Percentiles rank a stretch among this genome's conserved stretches.
Evolutionary conservation across 2,888 invertebrate genomes (phyloP).

Genomic region (Drosophila limbata): DNA sequence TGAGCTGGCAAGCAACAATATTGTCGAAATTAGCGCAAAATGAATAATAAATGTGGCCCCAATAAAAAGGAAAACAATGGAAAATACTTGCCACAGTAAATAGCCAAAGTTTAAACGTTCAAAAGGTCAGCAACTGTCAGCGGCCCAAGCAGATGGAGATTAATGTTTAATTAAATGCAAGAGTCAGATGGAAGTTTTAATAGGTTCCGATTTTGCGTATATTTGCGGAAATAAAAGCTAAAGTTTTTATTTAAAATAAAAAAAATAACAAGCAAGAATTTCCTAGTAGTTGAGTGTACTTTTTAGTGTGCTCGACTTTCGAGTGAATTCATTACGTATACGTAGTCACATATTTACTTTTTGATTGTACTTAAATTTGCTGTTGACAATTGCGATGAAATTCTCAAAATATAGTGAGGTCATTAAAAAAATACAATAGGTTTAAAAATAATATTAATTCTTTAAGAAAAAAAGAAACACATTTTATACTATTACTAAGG

Average conservation of each 20-base stretch:
- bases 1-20: conserved; percentile 56
- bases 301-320: not conserved
- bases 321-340: conserved; percentile 5
- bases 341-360: not conserved
- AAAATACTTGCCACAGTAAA: conserved; percentile 19
- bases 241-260: not conserved
- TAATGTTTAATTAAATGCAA: conserved; percentile 28
- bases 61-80: conserved; percentile 62
- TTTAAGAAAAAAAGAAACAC: too few species aligned
- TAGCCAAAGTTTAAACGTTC: conserved; percentile 14
- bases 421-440: not conserved
- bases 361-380: not conserved
- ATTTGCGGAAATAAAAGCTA: conserved; percentile 1
- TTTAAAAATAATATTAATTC: not conserved
- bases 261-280: conserved; percentile 4
- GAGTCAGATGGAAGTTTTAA: conserved; percentile 13
- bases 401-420: not conserved
- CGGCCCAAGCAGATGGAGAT: conserved; percentile 8
- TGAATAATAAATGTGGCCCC: conserved; percentile 75
- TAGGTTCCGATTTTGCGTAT: conserved; percentile 8
- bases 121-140: conserved; percentile 26
- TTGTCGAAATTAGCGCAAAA: conserved; percentile 77
- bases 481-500: too few species aligned
- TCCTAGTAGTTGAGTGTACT: not conserved
- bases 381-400: not conserved